These are phyloP conservation scores for Hydraecia micacea DNA, from an alignment of 2,888 invertebrate species.

Conservation along the genomic window DNA sequence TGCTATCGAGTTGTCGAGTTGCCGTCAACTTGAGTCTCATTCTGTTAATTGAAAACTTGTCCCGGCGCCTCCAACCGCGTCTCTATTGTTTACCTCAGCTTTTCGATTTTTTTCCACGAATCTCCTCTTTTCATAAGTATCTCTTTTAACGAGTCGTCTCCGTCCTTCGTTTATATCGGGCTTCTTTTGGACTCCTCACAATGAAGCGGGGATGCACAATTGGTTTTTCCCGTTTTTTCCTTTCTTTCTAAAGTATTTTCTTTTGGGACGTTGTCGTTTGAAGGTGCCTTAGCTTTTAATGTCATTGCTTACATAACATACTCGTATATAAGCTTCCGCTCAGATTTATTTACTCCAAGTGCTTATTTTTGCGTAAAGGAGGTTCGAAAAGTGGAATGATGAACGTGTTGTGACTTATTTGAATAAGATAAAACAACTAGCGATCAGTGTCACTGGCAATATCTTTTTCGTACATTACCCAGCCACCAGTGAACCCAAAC, in stretches of 20 bases:
- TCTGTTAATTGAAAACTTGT: slow-evolving; percentile 80
- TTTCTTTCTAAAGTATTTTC: slow-evolving; percentile 68
- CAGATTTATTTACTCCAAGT: slow-evolving; percentile 4
- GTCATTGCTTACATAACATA: slow-evolving; percentile 57
- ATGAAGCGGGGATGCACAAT: slow-evolving; percentile 77
- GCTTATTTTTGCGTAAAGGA: slow-evolving; percentile 6
- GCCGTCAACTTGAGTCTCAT: slow-evolving; percentile 70
- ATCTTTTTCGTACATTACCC: slow-evolving; percentile 32
- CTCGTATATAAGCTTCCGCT: slow-evolving; percentile 21
- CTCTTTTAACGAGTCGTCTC: slow-evolving; percentile 77
- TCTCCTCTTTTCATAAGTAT: slow-evolving; percentile 77
- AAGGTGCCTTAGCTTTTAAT: slow-evolving; percentile 66
- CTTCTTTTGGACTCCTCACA: slow-evolving; percentile 76
- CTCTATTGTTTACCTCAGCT: slow-evolving; percentile 77
- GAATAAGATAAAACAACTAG: slow-evolving; percentile 10
- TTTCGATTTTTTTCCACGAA: slow-evolving; percentile 76
- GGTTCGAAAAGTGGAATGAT: background rate
- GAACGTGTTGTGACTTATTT: slow-evolving; percentile 1
- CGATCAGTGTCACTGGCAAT: slow-evolving; percentile 19
- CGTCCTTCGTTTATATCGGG: slow-evolving; percentile 75
- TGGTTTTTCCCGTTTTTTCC: slow-evolving; percentile 73
- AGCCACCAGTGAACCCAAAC: slow-evolving; percentile 42
- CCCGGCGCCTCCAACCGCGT: slow-evolving; percentile 70
- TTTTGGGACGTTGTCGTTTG: slow-evolving; percentile 68
- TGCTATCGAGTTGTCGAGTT: slow-evolving; percentile 65